phyloP scores from a whole-genome alignment of 2,797 vertebrate genomes.

The Rhodeus uyekii region DNA sequence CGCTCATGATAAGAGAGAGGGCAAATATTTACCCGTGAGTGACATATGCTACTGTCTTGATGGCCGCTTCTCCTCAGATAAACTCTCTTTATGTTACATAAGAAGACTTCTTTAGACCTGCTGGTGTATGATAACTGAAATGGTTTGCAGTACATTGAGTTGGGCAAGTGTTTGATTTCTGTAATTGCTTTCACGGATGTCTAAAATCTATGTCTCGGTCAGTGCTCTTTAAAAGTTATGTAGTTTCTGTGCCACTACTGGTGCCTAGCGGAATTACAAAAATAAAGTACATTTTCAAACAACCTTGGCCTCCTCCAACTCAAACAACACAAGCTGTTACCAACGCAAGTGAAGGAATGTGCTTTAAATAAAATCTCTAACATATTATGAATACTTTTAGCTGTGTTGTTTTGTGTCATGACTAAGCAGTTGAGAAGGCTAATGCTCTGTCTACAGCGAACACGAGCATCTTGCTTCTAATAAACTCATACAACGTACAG shows the following conservation, averaged over 20 bases:
- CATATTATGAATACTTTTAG: too few species aligned
- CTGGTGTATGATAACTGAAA: neutral
- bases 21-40: conserved; percentile 66
- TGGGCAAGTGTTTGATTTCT: neutral
- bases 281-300: neutral
- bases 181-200: too few species aligned
- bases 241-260: neutral
- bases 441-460: too few species aligned
- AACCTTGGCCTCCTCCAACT: too few species aligned
- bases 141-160: neutral
- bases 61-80: conserved; percentile 70
- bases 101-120: neutral
- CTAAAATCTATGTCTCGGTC: neutral
- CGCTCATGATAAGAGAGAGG: conserved; percentile 52
- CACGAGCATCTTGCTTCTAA: too few species aligned
- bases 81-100: conserved; percentile 34
- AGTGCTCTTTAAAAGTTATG: neutral
- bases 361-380: too few species aligned
- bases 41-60: conserved; percentile 60
- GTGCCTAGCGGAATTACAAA: neutral
- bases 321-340: too few species aligned
- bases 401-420: too few species aligned
- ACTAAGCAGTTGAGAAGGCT: too few species aligned
- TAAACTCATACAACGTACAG: too few species aligned
- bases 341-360: too few species aligned